Conservation (phyloP, 2,113 vertebrate species). For the Crotalus horridus region DNA sequence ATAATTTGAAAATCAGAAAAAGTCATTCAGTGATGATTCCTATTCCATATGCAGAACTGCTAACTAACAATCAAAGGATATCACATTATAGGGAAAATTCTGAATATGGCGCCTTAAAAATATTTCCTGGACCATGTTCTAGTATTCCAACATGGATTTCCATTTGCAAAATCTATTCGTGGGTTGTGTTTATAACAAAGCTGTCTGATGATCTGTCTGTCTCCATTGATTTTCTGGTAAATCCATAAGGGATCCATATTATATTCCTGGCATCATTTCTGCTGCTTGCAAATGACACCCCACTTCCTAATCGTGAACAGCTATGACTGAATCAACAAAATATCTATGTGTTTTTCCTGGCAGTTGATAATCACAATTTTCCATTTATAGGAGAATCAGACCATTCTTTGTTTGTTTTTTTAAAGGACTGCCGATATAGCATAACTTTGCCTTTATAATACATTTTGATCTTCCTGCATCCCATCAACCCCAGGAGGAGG, state of each 20-base stretch:
- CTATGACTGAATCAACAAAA: not conserved
- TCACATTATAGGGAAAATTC: constrained; percentile 4
- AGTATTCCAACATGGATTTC: not conserved
- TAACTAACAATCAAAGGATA: not conserved
- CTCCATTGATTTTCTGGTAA: constrained; percentile 8
- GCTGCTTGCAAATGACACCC: not conserved
- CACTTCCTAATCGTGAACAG: not conserved
- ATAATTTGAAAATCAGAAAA: constrained; percentile 11
- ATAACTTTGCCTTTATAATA: not conserved
- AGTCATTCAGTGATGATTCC: not conserved
- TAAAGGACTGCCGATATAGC: not conserved
- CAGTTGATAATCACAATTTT: not conserved
- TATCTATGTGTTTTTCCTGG: not conserved
- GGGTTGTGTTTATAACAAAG: not conserved
- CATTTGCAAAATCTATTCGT: constrained; percentile 9
- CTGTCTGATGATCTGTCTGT: not conserved
- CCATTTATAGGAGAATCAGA: not conserved
- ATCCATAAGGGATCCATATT: not conserved
- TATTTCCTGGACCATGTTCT: not conserved
- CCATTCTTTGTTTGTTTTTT: not conserved
- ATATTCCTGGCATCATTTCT: not conserved
- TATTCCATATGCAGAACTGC: constrained; percentile 2
- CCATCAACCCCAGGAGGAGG: not conserved
- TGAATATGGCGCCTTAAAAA: not conserved
- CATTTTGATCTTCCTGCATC: not conserved